Evolutionary conservation across 2,888 invertebrate genomes (phyloP).

Genomic region (Anoplius nigerrimus): DNA sequence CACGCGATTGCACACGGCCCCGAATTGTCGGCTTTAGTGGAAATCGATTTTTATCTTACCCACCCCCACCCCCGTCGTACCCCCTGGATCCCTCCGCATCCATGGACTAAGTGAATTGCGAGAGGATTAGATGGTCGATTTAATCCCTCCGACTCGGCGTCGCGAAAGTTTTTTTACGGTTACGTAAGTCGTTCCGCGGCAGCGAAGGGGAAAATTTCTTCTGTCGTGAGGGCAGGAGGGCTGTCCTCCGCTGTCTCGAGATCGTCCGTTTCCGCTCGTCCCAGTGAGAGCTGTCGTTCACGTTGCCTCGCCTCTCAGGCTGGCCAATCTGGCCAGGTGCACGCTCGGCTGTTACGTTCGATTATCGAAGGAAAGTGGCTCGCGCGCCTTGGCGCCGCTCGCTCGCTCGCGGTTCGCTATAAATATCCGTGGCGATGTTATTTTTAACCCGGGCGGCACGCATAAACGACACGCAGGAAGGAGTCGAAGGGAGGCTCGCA

Average conservation of each 20-base stretch:
- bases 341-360: slow-evolving; percentile 18
- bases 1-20: neutral
- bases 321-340: slow-evolving; percentile 2
- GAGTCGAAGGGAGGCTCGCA: slow-evolving; percentile 4
- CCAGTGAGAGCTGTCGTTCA: no score
- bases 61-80: neutral
- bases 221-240: no score
- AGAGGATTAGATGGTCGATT: no score
- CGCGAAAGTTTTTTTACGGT: no score
- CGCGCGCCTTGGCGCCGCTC: slow-evolving; percentile 14
- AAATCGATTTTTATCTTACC: slow-evolving; percentile 1
- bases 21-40: slow-evolving; percentile 2
- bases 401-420: slow-evolving; percentile 10
- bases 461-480: slow-evolving; percentile 19
- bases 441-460: slow-evolving; percentile 26
- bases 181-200: no score
- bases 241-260: no score
- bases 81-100: neutral
- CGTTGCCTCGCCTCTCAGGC: no score
- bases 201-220: no score
- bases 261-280: no score
- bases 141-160: no score
- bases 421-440: slow-evolving; percentile 21
- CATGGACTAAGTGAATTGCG: neutral
- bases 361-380: slow-evolving; percentile 29